phyloP scores from a whole-genome alignment of 2,888 invertebrate species.

The Caenorhabditis zanzibari region DNA sequence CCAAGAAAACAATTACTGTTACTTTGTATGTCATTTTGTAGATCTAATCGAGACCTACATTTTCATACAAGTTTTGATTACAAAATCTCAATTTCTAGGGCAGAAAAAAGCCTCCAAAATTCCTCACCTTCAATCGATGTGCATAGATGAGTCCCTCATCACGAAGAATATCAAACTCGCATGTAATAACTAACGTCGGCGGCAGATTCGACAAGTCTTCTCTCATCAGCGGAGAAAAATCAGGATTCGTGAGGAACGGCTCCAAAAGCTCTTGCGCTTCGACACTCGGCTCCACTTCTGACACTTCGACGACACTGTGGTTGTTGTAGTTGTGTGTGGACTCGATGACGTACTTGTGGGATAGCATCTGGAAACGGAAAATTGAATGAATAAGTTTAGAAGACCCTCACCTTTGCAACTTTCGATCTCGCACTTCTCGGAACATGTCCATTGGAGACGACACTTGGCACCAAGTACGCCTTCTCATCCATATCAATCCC shows the following conservation, averaged over 20 bases:
- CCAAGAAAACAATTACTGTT: no score
- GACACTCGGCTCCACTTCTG: conserved; percentile 17
- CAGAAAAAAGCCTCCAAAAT: no score
- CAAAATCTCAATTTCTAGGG: no score
- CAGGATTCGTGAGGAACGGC: conserved; percentile 78
- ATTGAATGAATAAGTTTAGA: no score
- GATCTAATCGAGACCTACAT: no score
- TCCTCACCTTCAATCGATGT: conserved; percentile 78
- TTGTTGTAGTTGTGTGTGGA: conserved; percentile 54
- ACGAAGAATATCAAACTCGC: conserved; percentile 84
- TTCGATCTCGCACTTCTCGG: conserved; percentile 29
- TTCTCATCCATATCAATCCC: conserved; percentile 73
- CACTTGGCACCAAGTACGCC: conserved; percentile 62
- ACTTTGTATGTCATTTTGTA: no score
- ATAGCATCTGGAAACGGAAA: conserved; percentile 48
- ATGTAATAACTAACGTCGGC: conserved; percentile 84
- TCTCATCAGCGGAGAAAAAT: conserved; percentile 84
- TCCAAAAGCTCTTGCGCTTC: conserved; percentile 67
- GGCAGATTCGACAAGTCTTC: conserved; percentile 80
- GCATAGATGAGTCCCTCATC: conserved; percentile 84
- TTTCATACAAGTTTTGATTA: no score
- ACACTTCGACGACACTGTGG: conserved; percentile 38
- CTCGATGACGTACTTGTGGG: conserved; percentile 32
- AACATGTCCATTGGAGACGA: conserved; percentile 74
- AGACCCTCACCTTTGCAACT: conserved; percentile 46